Evolutionary conservation across 2,113 vertebrate genomes (phyloP).

Genomic region (Ibidorhyncha struthersii): DNA sequence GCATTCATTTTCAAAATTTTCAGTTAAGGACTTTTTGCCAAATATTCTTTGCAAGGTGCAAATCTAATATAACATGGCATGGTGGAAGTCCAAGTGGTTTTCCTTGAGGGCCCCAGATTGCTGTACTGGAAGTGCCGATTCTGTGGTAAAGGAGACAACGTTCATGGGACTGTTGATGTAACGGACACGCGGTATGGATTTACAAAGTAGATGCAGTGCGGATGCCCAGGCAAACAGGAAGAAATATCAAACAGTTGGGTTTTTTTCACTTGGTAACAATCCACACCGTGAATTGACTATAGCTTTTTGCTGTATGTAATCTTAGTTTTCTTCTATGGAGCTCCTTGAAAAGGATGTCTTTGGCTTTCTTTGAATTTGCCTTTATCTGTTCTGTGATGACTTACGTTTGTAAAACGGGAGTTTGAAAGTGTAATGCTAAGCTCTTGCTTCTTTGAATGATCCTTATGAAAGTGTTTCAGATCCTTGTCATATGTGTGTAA

Average conservation of each 20-base stretch:
- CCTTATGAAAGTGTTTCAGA: not conserved
- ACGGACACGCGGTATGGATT: not conserved
- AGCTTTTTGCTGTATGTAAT: not conserved
- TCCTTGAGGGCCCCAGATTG: too few relatives aligned
- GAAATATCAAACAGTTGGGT: not conserved
- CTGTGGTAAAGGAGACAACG: not conserved
- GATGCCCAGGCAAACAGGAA: not conserved
- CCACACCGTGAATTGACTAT: not conserved
- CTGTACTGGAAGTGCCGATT: not conserved
- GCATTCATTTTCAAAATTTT: not conserved
- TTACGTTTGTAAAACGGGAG: accelerated
- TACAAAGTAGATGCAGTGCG: not conserved
- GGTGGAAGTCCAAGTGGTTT: not conserved
- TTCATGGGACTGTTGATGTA: not conserved
- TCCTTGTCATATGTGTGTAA: not conserved
- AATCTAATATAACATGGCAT: not conserved
- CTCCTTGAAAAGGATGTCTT: not conserved
- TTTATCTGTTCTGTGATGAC: not conserved
- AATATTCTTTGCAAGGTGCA: not conserved
- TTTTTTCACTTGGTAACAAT: not conserved
- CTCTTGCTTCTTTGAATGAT: not conserved
- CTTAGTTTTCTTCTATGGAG: not conserved
- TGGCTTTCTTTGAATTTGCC: not conserved
- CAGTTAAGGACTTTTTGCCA: not conserved
- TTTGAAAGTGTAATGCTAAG: not conserved